Percentiles rank a stretch among this genome's conserved stretches.
These are phyloP conservation scores for Drosophila triauraria DNA, from an alignment of 1,140 invertebrate genomes.

Conservation along the genomic window DNA sequence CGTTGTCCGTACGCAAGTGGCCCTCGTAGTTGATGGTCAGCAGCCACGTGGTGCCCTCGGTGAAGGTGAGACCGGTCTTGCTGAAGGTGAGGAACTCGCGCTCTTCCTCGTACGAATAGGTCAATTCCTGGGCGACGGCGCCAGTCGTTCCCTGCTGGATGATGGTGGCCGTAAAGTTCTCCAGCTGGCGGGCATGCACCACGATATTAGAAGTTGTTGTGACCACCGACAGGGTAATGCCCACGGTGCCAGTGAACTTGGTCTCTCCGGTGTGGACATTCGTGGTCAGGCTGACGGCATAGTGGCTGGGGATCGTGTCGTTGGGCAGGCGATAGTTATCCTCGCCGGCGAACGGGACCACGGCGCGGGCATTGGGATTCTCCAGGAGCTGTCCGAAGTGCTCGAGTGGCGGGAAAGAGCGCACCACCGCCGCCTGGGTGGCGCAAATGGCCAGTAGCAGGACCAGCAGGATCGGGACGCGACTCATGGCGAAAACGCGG, in stretches of 20 bases:
- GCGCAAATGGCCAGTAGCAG: constrained; percentile 44
- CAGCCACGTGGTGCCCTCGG: constrained; percentile 68
- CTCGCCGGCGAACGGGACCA: constrained; percentile 36
- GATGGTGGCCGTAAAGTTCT: constrained; percentile 52
- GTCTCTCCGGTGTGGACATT: constrained; percentile 86
- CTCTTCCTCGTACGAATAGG: constrained; percentile 16
- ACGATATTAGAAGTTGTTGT: constrained; percentile 82
- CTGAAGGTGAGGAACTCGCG: constrained; percentile 75
- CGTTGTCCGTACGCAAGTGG: constrained; percentile 87
- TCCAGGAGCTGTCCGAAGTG: constrained; percentile 46
- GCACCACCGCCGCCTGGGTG: constrained; percentile 54
- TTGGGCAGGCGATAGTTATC: constrained; percentile 87
- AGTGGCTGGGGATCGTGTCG: constrained; percentile 87
- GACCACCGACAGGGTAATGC: constrained; percentile 85
- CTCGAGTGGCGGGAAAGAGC: constrained; percentile 53
- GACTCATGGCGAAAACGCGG: constrained; percentile 61
- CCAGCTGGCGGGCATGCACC: constrained; percentile 85
- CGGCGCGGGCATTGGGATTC: constrained; percentile 51
- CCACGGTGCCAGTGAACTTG: constrained; percentile 87
- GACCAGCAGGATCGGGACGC: constrained; percentile 43
- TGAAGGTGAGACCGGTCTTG: constrained; percentile 53
- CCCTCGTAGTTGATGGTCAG: constrained; percentile 86
- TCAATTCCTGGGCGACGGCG: constrained; percentile 10
- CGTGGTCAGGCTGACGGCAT: constrained; percentile 88
- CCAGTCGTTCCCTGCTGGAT: constrained; percentile 1